phyloP scores from a whole-genome alignment of 37 sponge, comb jelly and placozoan species.

The Spongilla lacustris region DNA sequence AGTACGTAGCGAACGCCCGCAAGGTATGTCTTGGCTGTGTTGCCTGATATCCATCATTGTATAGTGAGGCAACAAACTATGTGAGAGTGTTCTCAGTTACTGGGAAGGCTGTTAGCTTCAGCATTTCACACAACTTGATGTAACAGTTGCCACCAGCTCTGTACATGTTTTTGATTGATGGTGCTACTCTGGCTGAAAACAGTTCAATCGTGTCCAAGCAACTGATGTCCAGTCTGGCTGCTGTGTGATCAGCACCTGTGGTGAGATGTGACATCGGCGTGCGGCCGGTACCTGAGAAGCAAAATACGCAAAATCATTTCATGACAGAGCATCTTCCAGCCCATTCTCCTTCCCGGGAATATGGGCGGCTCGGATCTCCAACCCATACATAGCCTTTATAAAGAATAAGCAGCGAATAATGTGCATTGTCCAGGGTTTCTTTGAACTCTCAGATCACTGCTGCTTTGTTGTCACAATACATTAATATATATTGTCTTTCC shows the following conservation, averaged over 20 bases:
- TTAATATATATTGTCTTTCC: neutral
- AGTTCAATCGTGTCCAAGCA: constrained; percentile 39
- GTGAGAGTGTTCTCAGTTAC: neutral
- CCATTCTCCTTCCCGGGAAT: neutral
- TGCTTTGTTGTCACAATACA: constrained; percentile 5
- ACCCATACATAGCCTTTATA: neutral
- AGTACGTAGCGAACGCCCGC: constrained; percentile 13
- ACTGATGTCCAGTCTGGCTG: constrained; percentile 45
- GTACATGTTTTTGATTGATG: constrained; percentile 15
- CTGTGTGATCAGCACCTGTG: neutral
- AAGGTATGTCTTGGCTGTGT: neutral
- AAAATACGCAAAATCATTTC: neutral
- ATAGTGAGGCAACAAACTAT: neutral
- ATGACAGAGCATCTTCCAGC: constrained; percentile 10
- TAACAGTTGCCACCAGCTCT: neutral
- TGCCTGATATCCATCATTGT: neutral
- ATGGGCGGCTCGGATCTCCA: neutral
- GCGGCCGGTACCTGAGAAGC: constrained; percentile 24
- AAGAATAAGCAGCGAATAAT: constrained; percentile 4
- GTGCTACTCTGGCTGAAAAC: constrained; percentile 34
- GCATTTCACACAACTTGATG: neutral
- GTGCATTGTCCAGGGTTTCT: constrained; percentile 24
- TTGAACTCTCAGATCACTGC: neutral
- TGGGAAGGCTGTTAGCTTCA: neutral
- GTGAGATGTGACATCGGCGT: neutral